phyloP scores from a whole-genome alignment of 2,888 invertebrate genomes.

The Chloroclysta siterata region DNA sequence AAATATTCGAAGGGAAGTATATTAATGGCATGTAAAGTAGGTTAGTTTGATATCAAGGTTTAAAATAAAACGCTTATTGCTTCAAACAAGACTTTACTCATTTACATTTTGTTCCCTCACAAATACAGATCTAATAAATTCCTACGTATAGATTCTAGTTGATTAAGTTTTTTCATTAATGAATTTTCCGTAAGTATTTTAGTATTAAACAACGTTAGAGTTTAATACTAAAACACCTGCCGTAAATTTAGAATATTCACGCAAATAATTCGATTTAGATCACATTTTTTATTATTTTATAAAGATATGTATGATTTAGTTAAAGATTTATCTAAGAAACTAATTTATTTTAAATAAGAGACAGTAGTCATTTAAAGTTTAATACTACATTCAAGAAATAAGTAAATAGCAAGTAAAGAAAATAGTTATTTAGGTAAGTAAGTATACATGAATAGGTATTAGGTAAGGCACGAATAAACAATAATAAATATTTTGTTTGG shows the following conservation, averaged over 20 bases:
- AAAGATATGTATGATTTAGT: constrained; percentile 29
- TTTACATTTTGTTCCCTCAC: constrained; percentile 44
- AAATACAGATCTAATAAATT: constrained; percentile 41
- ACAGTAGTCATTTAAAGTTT: not conserved
- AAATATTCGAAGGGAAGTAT: not conserved
- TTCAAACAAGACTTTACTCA: constrained; percentile 41
- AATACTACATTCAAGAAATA: not conserved
- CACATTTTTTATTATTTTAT: constrained; percentile 20
- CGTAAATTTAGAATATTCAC: constrained; percentile 14
- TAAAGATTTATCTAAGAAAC: not conserved
- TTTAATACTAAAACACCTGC: not conserved
- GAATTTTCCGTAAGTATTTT: not conserved
- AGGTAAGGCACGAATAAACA: constrained; percentile 10
- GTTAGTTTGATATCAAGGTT: not conserved
- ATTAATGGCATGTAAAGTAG: not conserved
- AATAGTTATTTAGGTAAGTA: not conserved
- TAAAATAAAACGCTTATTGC: constrained; percentile 24
- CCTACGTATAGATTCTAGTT: not conserved
- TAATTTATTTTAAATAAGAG: not conserved
- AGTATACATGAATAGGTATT: not conserved
- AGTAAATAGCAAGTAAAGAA: too few relatives aligned
- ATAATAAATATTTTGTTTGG: not conserved
- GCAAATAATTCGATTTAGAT: constrained; percentile 40
- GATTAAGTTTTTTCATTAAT: not conserved
- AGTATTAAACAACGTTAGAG: not conserved